Percentiles rank a stretch among this genome's conserved stretches.
These are phyloP conservation scores for Scalopus aquaticus DNA, from an alignment of 2,113 vertebrate species.

Conservation along the genomic window DNA sequence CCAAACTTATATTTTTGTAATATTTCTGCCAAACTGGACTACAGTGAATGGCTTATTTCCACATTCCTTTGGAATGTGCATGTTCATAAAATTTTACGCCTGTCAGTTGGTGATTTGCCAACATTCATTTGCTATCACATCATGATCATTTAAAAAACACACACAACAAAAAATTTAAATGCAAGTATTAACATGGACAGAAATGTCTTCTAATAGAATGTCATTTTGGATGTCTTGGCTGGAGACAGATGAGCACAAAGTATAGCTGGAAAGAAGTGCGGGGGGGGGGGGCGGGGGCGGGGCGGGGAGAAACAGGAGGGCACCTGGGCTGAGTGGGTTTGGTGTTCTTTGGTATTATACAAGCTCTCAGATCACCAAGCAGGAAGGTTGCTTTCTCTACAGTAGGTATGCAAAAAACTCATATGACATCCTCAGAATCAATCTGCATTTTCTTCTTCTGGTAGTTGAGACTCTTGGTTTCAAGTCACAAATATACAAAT, in stretches of 20 bases:
- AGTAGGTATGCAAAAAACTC: not conserved
- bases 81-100: conserved; percentile 88
- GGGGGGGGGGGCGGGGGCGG: not conserved
- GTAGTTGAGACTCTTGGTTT: conserved; percentile 36
- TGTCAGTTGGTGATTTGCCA: conserved; percentile 89
- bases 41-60: conserved; percentile 84
- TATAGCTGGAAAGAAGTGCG: conserved; percentile 43
- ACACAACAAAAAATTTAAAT: conserved; percentile 77
- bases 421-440: not conserved
- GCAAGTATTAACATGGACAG: conserved; percentile 69
- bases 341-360: not conserved
- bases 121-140: conserved; percentile 88
- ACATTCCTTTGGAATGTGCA: conserved; percentile 83
- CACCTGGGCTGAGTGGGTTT: not conserved
- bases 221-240: conserved; percentile 45
- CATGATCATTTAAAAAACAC: conserved; percentile 81
- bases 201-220: conserved; percentile 60
- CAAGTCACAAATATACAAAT: not conserved
- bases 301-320: not conserved
- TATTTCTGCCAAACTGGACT: conserved; percentile 85
- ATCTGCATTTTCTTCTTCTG: not conserved
- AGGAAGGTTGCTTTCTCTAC: not conserved
- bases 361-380: not conserved
- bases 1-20: conserved; percentile 85
- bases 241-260: conserved; percentile 38